Conservation (phyloP, 2,888 invertebrate genomes). For the Opisthograptis luteolata region DNA sequence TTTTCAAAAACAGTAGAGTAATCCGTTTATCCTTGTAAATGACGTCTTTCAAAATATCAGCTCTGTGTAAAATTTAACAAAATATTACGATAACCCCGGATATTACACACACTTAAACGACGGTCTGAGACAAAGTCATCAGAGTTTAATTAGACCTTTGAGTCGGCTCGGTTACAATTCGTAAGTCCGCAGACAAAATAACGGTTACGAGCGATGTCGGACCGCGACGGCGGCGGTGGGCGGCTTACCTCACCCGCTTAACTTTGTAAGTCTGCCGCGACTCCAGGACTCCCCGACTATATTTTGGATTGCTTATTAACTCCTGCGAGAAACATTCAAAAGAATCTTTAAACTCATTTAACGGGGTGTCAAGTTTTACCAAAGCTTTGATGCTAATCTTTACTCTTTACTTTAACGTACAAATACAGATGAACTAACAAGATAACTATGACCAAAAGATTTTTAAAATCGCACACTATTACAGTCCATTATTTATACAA, state of each 20-base stretch:
- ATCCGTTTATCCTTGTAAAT: too few relatives aligned
- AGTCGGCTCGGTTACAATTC: slow-evolving; percentile 67
- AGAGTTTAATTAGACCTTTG: slow-evolving; percentile 47
- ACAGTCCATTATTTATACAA: too few relatives aligned
- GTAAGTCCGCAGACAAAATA: slow-evolving; percentile 82
- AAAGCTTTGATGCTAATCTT: too few relatives aligned
- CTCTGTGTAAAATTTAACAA: not conserved
- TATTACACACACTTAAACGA: slow-evolving; percentile 14
- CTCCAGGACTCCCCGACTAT: slow-evolving; percentile 48
- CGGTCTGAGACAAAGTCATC: slow-evolving; percentile 36
- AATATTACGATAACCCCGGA: not conserved
- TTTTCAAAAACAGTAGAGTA: too few relatives aligned
- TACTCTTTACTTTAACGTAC: too few relatives aligned
- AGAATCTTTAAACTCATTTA: slow-evolving; percentile 60
- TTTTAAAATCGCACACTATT: too few relatives aligned
- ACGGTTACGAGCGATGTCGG: slow-evolving; percentile 73
- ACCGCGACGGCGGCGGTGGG: slow-evolving; percentile 45
- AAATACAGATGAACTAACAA: too few relatives aligned
- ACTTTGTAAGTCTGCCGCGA: slow-evolving; percentile 79
- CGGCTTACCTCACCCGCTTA: slow-evolving; percentile 74
- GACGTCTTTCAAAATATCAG: too few relatives aligned
- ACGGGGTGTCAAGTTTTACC: not conserved
- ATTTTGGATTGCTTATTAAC: slow-evolving; percentile 73
- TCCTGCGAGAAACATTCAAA: slow-evolving; percentile 62
- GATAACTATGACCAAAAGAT: too few relatives aligned